Base-by-base conservation (phyloP, 2,888 invertebrate species). In the Oxyscelio sp. region DNA sequence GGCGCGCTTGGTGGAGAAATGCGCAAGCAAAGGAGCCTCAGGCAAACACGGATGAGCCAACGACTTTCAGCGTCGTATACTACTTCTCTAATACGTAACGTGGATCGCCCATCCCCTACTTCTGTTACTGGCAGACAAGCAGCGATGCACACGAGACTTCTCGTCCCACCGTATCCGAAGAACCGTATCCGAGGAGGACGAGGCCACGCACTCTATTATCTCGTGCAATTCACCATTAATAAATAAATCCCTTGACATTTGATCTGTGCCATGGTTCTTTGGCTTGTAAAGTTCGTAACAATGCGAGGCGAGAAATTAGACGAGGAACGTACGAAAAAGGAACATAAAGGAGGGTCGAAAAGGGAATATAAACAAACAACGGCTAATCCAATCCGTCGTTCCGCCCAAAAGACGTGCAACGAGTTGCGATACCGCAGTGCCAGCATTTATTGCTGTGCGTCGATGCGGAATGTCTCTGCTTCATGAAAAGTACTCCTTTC, bases 341-440 rank as follows among this genome's bases (percentile, higher is more conserved):
- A 68, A 78, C 27, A 61, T 22, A 48, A 71, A 11, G 24, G 13
- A 38, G 40, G 50, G 13, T n/a, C 34, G 50, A 38, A 50, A 63
- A 43, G 34, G 48, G 21, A 65, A 71, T 56, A 43, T 68, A 77
- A 80, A 77, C 66, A 74, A 71, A 82, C 70, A 56, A 52, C 85
- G 83, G 83, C 83, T 87, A 83, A 83, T 70, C 79, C 70, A 79
- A 78, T 78, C 70, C 68, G 85, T 77, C 61, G 87, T 85, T 85
- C 74, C 83, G 79, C 54, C 85, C 83, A 70, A 77, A 73, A 63
- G 81, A 83, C 71, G 80, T 82, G 81, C 84, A 83, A 79, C 83
- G 82, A 63, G 80, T 78, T 45, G 71, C 83, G 63, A 66, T 70
- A 56, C 85, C 78, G 65, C 85, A 81, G 73, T 80, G 78, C 83